Percentiles rank a stretch among this genome's conserved stretches.
Conservation (phyloP, 2,113 vertebrate species). For the Stegostoma tigrinum region DNA sequence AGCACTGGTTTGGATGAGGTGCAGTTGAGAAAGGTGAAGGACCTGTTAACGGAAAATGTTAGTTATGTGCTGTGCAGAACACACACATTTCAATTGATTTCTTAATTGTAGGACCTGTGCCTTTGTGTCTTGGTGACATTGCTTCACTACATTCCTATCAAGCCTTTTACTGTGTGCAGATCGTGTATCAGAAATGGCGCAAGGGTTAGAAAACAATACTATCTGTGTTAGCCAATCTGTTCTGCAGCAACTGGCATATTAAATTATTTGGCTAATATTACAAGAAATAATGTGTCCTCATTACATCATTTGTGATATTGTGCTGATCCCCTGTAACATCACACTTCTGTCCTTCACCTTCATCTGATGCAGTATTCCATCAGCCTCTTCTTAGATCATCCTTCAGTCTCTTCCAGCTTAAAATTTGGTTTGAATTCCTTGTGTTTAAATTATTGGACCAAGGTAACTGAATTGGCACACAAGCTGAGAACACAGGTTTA, state of each 20-base stretch:
- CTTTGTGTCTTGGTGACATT: slow-evolving; percentile 34
- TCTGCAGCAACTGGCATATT: slow-evolving; percentile 35
- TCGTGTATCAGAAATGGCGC: slow-evolving; percentile 32
- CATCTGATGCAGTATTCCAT: slow-evolving; percentile 24
- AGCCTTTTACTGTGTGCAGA: slow-evolving; percentile 26
- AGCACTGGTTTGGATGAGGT: neutral
- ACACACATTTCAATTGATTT: neutral
- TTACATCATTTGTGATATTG: slow-evolving; percentile 32
- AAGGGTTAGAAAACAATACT: slow-evolving; percentile 37
- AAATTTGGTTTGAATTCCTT: neutral
- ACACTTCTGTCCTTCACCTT: slow-evolving; percentile 37
- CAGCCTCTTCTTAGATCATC: slow-evolving; percentile 12
- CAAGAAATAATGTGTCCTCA: slow-evolving; percentile 37
- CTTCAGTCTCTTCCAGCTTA: neutral
- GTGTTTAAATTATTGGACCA: neutral
- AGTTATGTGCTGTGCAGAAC: neutral
- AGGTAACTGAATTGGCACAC: neutral
- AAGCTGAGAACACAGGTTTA: neutral
- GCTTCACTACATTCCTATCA: slow-evolving; percentile 25
- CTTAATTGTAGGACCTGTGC: neutral
- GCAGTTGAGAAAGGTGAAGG: neutral
- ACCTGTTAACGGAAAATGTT: neutral
- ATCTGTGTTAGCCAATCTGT: slow-evolving; percentile 32
- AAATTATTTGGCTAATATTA: slow-evolving; percentile 37
- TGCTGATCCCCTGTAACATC: slow-evolving; percentile 34